Evolutionary conservation across 2,888 invertebrate species (phyloP), one percentile per base, ranked within the genome.

Genomic region (Dicycla oo): DNA sequence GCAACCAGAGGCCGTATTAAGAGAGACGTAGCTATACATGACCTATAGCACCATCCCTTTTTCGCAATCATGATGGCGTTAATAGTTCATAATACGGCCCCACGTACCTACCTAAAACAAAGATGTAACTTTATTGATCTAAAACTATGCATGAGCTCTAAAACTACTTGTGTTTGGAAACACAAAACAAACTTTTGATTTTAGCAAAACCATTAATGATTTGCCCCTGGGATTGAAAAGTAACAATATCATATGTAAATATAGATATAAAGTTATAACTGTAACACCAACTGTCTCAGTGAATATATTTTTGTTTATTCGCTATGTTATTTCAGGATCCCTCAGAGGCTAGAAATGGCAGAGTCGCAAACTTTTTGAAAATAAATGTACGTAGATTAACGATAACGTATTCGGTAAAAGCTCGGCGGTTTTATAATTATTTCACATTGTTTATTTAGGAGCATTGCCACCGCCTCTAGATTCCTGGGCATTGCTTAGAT

Each of bases 371-470:
- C 68, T 23, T 62, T 67, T 57, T 57, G 56, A 47, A 53, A 75
- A 53, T 51, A 62, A 73, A 65, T 53, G 65, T 65, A 60, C 60
- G n/a, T n/a, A n/a, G n/a, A 60, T 65, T 23, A 47, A 60, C 49
- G 58, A 18, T 30, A 47, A 60, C 43, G 26, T 51, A 34, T 62
- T 73, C 49, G 43, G 73, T 73, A 73, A 30, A 72, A 53, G 51
- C 58, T 38, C 26, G n/a, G 18, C 15, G 13, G 58, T 69, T 60
- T 38, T 45, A 8, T 20, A 30, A 34, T 45, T 66, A 66, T 34
- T 63, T n/a, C 23, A 11, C n/a, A n/a, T 4, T 49, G 49, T 49
- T 49, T 49, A 49, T n/a, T 49, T 49, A 49, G 49, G 11, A 11
- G n/a, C 49, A 49, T 1, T n/a, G 10, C 11, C 11, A 49, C 49